Conservation (phyloP, 2,797 vertebrate species). For the Valencia hispanica region DNA sequence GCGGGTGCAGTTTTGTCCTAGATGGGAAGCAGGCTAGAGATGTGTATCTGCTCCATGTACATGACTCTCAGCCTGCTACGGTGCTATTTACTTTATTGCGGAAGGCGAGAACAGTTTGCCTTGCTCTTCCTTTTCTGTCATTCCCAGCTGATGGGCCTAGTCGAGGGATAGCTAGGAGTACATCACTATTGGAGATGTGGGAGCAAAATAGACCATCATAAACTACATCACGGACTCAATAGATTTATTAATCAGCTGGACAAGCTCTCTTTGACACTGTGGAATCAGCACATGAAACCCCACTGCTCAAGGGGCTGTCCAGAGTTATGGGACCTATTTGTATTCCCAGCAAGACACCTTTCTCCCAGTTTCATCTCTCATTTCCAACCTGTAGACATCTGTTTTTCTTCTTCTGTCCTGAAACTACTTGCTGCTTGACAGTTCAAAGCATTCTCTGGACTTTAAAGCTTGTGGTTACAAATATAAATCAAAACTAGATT, state of each 20-base stretch:
- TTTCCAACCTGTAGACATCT: slow-evolving; percentile 32
- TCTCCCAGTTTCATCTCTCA: slow-evolving; percentile 31
- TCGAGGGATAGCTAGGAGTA: slow-evolving; percentile 17
- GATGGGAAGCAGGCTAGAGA: slow-evolving; percentile 31
- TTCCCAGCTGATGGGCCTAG: slow-evolving; percentile 2
- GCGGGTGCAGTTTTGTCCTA: slow-evolving; percentile 19
- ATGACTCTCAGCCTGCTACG: slow-evolving; percentile 29
- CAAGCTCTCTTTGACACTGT: slow-evolving; percentile 51
- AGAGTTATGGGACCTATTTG: slow-evolving; percentile 64
- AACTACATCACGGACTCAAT: slow-evolving; percentile 63
- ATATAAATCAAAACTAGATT: slow-evolving; percentile 41
- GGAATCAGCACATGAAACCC: slow-evolving; percentile 50
- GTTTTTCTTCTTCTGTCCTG: slow-evolving; percentile 15
- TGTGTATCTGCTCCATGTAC: slow-evolving; percentile 37
- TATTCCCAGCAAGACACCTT: slow-evolving; percentile 54
- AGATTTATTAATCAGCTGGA: slow-evolving; percentile 74
- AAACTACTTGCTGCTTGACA: slow-evolving; percentile 25
- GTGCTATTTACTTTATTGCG: slow-evolving; percentile 40
- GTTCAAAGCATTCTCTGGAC: slow-evolving; percentile 62
- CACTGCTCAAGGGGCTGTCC: slow-evolving; percentile 35
- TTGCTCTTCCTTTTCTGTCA: slow-evolving; percentile 26
- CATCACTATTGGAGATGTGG: slow-evolving; percentile 42
- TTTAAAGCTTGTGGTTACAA: slow-evolving; percentile 50
- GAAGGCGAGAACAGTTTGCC: slow-evolving; percentile 11
- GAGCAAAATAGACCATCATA: slow-evolving; percentile 60